Conservation (phyloP, 1,140 invertebrate genomes). For the Zaprionus tsacasi region DNA sequence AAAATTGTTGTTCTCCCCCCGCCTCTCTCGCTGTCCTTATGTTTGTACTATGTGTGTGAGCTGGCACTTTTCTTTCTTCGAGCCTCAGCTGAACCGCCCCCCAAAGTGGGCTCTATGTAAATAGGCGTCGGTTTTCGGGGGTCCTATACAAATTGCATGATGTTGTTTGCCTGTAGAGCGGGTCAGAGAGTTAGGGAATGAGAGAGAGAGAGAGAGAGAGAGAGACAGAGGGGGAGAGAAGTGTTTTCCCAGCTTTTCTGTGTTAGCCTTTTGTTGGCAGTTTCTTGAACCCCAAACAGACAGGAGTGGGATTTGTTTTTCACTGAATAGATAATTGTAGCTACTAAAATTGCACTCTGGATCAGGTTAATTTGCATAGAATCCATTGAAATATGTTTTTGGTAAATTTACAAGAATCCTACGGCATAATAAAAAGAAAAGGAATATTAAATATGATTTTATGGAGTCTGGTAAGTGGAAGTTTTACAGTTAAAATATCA, state of each 20-base stretch:
- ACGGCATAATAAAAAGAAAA: not conserved
- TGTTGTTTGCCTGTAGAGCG: constrained; percentile 36
- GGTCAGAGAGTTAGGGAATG: no score
- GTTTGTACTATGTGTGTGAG: constrained; percentile 38
- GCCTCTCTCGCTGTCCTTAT: no score
- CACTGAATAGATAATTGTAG: constrained; percentile 2
- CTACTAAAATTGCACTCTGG: constrained; percentile 3
- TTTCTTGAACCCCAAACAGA: constrained; percentile 38
- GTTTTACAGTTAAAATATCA: not conserved
- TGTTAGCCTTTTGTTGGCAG: constrained; percentile 51
- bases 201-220: not conserved
- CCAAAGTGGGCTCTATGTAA: constrained; percentile 54
- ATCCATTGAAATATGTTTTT: not conserved
- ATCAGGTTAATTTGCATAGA: constrained; percentile 9
- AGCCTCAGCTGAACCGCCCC: constrained; percentile 15
- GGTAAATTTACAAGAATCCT: not conserved
- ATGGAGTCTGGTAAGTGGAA: not conserved
- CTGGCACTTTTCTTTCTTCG: constrained; percentile 45
- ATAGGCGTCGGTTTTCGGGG: constrained; percentile 48
- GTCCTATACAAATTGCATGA: constrained; percentile 58
- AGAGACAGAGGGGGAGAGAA: not conserved
- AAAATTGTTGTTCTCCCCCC: constrained; percentile 64
- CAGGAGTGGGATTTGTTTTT: not conserved
- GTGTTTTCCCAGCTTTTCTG: constrained; percentile 21
- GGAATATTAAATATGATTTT: not conserved